A percentile compares a stretch with the other conserved stretches of the same genome.
Conservation (phyloP, 2,888 invertebrate genomes). For the Megaustenia siamemsis region DNA sequence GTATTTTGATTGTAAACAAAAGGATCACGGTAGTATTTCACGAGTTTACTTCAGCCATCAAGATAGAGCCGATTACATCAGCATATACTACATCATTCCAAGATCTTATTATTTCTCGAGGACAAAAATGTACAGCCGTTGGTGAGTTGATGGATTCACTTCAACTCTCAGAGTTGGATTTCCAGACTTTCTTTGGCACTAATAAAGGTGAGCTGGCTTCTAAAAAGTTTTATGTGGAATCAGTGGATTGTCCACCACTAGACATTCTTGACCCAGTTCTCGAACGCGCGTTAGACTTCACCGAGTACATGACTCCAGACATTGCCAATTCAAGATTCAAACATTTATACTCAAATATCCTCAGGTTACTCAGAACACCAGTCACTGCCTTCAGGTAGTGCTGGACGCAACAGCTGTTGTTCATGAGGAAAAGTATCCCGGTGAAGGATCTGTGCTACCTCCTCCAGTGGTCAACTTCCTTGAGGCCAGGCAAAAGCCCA, state of each 20-base stretch:
- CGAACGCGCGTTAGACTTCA: constrained; percentile 42
- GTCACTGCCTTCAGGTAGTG: constrained; percentile 55
- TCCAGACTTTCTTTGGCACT: constrained; percentile 55
- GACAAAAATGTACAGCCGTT: constrained; percentile 56
- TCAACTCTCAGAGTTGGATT: constrained; percentile 60
- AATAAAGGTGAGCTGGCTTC: constrained; percentile 60
- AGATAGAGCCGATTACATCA: constrained; percentile 56
- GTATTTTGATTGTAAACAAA: background rate
- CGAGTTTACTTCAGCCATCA: constrained; percentile 47
- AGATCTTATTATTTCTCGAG: constrained; percentile 41
- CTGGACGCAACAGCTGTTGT: constrained; percentile 48
- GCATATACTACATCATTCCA: constrained; percentile 51
- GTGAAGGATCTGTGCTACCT: constrained; percentile 45
- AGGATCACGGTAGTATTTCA: background rate
- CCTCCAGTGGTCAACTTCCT: constrained; percentile 50
- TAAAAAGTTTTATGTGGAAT: constrained; percentile 54
- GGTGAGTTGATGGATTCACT: constrained; percentile 61
- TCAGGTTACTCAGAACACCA: constrained; percentile 45
- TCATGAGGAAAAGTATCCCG: constrained; percentile 39
- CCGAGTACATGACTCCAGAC: constrained; percentile 44
- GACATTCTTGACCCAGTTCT: constrained; percentile 49
- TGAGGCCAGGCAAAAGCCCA: constrained; percentile 39
- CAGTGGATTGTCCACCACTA: constrained; percentile 54
- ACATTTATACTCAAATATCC: constrained; percentile 51
- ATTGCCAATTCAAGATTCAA: constrained; percentile 30